Evolutionary conservation across 1,140 invertebrate genomes (phyloP).

Genomic region (Drosophila sechellia): DNA sequence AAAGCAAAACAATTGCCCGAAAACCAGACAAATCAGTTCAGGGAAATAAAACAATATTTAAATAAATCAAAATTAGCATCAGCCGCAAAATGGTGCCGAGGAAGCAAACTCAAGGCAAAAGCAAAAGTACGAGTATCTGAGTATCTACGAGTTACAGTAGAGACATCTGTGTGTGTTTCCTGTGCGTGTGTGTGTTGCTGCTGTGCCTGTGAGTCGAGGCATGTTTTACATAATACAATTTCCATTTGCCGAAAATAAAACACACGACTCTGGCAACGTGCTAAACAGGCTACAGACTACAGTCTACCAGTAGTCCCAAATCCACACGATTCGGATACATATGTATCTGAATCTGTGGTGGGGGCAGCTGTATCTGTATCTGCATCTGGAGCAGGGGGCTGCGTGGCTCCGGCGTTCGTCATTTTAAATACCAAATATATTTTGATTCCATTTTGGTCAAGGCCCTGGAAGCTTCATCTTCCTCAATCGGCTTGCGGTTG

Average conservation of each 20-base stretch:
- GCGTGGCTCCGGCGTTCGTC: conserved; percentile 27
- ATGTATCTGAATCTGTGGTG: conserved; percentile 23
- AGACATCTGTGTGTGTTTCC: conserved; percentile 13
- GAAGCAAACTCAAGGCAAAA: background rate
- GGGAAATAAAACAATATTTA: conserved; percentile 69
- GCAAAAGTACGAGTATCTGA: conserved; percentile 4
- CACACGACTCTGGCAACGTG: conserved; percentile 43
- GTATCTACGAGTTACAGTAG: conserved; percentile 43
- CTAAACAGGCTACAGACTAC: conserved; percentile 22
- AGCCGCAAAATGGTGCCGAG: conserved; percentile 44
- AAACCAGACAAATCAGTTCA: conserved; percentile 38
- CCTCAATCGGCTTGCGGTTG: conserved; percentile 57
- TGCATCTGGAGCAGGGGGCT: conserved; percentile 2
- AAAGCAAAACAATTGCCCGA: conserved; percentile 10
- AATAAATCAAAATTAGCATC: conserved; percentile 74
- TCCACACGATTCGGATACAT: conserved; percentile 41
- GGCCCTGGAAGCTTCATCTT: conserved; percentile 51
- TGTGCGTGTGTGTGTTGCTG: background rate
- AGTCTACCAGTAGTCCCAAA: conserved; percentile 30
- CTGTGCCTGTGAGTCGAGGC: conserved; percentile 38
- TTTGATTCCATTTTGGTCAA: conserved; percentile 61
- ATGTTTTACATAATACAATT: conserved; percentile 73
- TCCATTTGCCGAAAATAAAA: conserved; percentile 73
- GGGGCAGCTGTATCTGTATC: conserved; percentile 16
- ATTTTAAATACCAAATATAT: conserved; percentile 65